phyloP scores from a whole-genome alignment of 2,888 invertebrate species.

The Mythimna pallens region DNA sequence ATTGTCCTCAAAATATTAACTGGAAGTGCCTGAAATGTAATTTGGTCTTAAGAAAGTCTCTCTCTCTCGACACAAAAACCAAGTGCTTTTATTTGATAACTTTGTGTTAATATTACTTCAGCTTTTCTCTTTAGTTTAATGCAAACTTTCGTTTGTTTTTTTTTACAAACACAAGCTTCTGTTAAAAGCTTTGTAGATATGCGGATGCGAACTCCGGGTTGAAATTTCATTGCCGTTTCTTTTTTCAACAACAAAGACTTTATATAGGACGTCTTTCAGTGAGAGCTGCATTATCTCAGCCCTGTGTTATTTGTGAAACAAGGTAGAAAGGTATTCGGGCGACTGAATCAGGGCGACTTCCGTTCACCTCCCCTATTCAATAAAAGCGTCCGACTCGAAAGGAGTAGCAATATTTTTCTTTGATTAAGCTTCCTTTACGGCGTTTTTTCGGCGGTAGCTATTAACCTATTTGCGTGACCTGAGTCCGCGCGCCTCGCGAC shows the following conservation, averaged over 20 bases:
- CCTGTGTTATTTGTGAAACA: constrained; percentile 49
- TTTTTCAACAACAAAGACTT: constrained; percentile 30
- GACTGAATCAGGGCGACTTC: constrained; percentile 54
- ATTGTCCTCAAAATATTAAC: constrained; percentile 20
- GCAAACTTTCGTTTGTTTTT: constrained; percentile 43
- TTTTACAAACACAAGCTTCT: constrained; percentile 34
- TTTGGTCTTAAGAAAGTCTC: constrained; percentile 28
- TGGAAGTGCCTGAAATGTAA: constrained; percentile 16
- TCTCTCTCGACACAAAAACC: constrained; percentile 22
- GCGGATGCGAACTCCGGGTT: constrained; percentile 39
- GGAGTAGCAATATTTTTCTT: constrained; percentile 78
- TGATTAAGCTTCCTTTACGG: constrained; percentile 79
- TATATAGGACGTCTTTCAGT: constrained; percentile 18
- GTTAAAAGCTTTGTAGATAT: constrained; percentile 52
- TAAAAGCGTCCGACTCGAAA: constrained; percentile 72
- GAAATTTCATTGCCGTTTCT: constrained; percentile 44
- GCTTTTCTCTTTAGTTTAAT: constrained; percentile 50
- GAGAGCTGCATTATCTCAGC: constrained; percentile 45
- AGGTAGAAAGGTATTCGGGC: constrained; percentile 35
- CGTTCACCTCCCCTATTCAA: constrained; percentile 65
- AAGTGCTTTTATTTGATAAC: constrained; percentile 51
- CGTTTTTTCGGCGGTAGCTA: constrained; percentile 78
- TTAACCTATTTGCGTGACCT: constrained; percentile 86
- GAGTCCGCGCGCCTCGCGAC: constrained; percentile 66
- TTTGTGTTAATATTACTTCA: constrained; percentile 26